Conservation (phyloP, 2,888 invertebrate species). For the Drosophila falleni region DNA sequence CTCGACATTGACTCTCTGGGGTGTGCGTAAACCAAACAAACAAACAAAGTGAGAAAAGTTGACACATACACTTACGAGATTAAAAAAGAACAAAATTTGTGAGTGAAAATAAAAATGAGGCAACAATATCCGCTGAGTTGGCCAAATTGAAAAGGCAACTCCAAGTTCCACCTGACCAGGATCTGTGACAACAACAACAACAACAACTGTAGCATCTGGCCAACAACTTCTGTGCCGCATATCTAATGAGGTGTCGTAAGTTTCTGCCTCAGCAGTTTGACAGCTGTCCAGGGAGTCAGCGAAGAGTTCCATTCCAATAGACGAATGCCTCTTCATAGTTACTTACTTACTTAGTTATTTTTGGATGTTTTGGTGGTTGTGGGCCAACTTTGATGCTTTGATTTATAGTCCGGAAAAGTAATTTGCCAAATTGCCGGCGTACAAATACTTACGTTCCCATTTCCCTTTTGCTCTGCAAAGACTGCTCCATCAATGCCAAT, state of each 20-base stretch:
- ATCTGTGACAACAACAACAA: slow-evolving; percentile 12
- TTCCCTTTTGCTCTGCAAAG: neutral
- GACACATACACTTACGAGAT: slow-evolving; percentile 80
- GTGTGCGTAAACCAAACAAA: slow-evolving; percentile 68
- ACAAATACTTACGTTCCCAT: slow-evolving; percentile 10
- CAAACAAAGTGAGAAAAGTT: slow-evolving; percentile 67
- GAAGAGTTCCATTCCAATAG: slow-evolving; percentile 25
- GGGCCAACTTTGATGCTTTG: slow-evolving; percentile 54
- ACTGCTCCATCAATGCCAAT: slow-evolving; percentile 72
- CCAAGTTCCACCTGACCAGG: slow-evolving; percentile 34
- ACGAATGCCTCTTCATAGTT: slow-evolving; percentile 42
- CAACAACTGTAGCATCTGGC: slow-evolving; percentile 19
- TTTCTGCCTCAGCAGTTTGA: slow-evolving; percentile 66
- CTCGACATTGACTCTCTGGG: slow-evolving; percentile 69
- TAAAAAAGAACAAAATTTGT: slow-evolving; percentile 51
- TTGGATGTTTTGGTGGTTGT: too few species aligned
- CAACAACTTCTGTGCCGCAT: slow-evolving; percentile 54
- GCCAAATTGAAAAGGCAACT: slow-evolving; percentile 59
- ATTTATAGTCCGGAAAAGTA: slow-evolving; percentile 71
- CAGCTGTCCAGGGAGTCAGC: slow-evolving; percentile 58
- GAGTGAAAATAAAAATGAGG: slow-evolving; percentile 24
- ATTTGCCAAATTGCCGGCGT: slow-evolving; percentile 59
- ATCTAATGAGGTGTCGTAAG: slow-evolving; percentile 66
- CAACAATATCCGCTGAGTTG: slow-evolving; percentile 50
- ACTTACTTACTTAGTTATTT: slow-evolving; percentile 31